Base-by-base conservation (phyloP, 2,797 vertebrate genomes). In the Lithobates pipiens region DNA sequence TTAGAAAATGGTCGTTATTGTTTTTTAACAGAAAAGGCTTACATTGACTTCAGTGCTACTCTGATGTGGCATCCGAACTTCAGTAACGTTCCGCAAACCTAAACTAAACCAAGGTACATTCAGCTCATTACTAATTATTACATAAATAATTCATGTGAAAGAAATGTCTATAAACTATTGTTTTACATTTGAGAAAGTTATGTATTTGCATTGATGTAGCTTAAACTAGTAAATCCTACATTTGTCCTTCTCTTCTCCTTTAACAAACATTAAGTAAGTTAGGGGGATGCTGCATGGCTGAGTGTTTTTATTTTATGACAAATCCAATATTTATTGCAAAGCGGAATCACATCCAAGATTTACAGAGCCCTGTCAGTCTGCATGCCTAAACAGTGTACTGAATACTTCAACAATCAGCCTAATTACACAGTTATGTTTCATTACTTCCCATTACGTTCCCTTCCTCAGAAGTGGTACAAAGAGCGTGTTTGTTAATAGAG, bases 361-460 rank as follows among this genome's bases (percentile, higher is more conserved):
- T 69, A 32, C 71, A 80, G 77, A 85, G 44, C 29, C 71, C 84
- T 85, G 84, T 85, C 77, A 85, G 77, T 80, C 84, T 85, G 76
- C 77, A 85, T 80, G 39, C 65, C 71, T 80, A 80, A 85, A 75
- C 71, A 73, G 79, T 81, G 57, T 85, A 85, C 27, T 85, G 84
- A 85, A 85, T 75, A 85, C 77, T 80, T 85, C 77, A 80, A 80
- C 71, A 77, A 85, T 76, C 84, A 80, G 84, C 84, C 44, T 85
- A 85, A 85, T 85, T 85, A 85, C 71, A 80, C 77, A 85, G 84
- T 85, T 85, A 85, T 85, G 84, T 85, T 85, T 85, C 84, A 85
- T 85, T 85, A 85, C 84, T 85, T 85, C 84, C 84, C 77, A 85
- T 85, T 85, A 85, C 71, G 44, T 85, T 80, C 84, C 32, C 69